phyloP scores from a whole-genome alignment of 2,888 invertebrate species.

The Cancer borealis region DNA sequence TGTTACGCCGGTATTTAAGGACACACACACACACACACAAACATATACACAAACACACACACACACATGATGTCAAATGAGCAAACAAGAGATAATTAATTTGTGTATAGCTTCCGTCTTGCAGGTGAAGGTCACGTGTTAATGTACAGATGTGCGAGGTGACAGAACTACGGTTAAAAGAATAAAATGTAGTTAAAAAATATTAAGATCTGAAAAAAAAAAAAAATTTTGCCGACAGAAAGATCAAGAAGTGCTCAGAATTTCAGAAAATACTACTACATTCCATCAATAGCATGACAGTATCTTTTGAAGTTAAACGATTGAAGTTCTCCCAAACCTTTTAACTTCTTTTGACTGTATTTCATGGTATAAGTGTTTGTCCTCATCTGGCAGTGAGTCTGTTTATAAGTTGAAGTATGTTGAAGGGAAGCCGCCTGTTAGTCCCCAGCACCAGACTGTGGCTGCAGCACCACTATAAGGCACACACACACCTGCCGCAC shows the following conservation, averaged over 20 bases:
- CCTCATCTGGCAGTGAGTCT: not conserved
- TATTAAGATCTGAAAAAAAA: not conserved
- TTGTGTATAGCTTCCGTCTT: no score
- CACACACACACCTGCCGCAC: slow-evolving; percentile 16
- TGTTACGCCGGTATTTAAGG: not conserved
- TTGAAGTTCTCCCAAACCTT: not conserved
- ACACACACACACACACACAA: not conserved
- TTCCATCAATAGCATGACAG: not conserved
- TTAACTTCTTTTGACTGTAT: not conserved
- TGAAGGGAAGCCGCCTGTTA: not conserved
- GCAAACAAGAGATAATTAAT: no score
- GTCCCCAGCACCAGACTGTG: slow-evolving; percentile 13
- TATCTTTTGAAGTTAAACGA: not conserved
- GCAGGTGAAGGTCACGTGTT: no score
- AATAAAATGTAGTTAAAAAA: no score
- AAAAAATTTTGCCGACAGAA: no score
- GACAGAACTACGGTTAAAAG: no score
- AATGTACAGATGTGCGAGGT: no score
- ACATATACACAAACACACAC: no score
- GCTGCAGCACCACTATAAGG: slow-evolving; percentile 53
- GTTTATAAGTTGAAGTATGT: not conserved
- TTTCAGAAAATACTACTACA: not conserved
- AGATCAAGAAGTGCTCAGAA: not conserved
- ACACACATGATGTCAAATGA: not conserved
- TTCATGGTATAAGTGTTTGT: not conserved